Evolutionary conservation across 2,888 invertebrate species (phyloP), one percentile per base, ranked within the genome.

Genomic region (Tipula vernalis): DNA sequence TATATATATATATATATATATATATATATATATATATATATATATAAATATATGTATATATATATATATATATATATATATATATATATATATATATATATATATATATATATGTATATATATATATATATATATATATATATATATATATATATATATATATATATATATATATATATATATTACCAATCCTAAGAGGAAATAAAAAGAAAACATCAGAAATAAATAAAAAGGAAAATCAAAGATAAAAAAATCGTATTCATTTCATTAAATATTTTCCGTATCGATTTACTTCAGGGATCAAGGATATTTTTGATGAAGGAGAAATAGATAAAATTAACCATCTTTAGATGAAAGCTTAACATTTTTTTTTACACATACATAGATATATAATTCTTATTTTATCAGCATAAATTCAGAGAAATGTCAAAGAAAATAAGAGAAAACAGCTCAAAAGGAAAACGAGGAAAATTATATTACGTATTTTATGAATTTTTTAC

Each of bases 1-100:
- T 83, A 83, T 83, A 83, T 83, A 83, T 83, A 83, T 83, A 28
- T 83, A 83, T 83, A 83, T 83, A 83, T 28, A 83, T 83, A 83
- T 83, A 83, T 83, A 83, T 83, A 83, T 83, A 83, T 83, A 83
- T 28, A 28, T 83, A 83, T 47, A 5, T 47, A 47, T 47, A n/a
- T 47, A 42, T 42, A 42, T 42, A 42, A 8, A 42, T 42, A 42
- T 42, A 42, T 42, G 10, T 42, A 42, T 42, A 42, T 42, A 42
- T 42, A 42, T 42, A 39, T 42, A 42, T 42, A 42, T 42, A 12
- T 42, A 42, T 42, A 42, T 42, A 42, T 42, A 42, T 42, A 42
- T 42, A 42, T 42, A 42, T 42, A 42, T 42, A 42, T 42, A 42
- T 42, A 42, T 42, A 42, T 42, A 42, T 42, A 42, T 42, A 42